These are phyloP conservation scores for Crotalus viridis DNA, from an alignment of 2,113 vertebrate species.

Conservation along the genomic window DNA sequence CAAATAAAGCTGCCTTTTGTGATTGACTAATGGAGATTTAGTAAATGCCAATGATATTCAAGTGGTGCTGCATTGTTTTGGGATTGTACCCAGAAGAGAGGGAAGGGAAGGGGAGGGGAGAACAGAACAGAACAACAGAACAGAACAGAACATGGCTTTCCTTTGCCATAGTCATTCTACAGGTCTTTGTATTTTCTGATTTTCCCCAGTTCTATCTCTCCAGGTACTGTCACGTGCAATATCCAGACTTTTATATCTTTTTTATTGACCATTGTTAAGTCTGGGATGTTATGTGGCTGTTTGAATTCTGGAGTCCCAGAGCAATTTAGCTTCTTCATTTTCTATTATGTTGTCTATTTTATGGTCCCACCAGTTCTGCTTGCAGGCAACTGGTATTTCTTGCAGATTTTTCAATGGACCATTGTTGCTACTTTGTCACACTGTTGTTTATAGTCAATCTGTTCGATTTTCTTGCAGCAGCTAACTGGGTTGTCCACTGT, in stretches of 20 bases:
- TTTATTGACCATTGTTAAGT: neutral
- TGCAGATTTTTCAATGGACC: neutral
- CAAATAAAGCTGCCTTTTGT: neutral
- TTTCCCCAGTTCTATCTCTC: neutral
- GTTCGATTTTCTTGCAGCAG: neutral
- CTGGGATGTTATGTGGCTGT: neutral
- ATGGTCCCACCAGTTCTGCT: neutral
- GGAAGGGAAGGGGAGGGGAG: rapidly evolving
- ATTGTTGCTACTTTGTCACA: neutral
- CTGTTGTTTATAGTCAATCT: neutral
- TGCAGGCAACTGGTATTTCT: neutral
- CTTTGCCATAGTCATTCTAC: neutral
- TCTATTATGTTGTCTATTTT: neutral
- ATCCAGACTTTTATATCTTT: neutral
- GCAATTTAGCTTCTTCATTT: neutral
- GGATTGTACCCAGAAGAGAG: neutral
- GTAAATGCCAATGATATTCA: neutral
- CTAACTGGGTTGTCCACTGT: neutral
- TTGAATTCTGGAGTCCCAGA: neutral
- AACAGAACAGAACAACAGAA: too few relatives aligned
- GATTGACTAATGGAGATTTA: neutral
- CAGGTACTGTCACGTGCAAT: neutral
- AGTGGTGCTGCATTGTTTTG: neutral
- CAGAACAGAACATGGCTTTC: neutral
- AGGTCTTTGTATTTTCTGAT: neutral